Conservation (phyloP, 2,888 invertebrate genomes). For the Parascotia fuliginaria region DNA sequence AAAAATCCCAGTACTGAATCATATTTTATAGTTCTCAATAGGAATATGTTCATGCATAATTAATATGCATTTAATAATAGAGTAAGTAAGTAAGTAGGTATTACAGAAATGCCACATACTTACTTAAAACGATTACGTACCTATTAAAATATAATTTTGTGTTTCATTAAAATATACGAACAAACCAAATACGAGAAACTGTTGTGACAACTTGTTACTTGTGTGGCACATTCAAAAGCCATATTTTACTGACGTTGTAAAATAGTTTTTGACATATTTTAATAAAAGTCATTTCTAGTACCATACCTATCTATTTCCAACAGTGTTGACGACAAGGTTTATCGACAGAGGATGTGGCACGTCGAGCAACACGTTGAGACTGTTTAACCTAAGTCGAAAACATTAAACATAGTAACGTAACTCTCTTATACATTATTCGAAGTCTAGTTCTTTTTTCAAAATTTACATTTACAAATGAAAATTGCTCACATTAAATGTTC, state of each 20-base stretch:
- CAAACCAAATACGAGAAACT: conserved; percentile 44
- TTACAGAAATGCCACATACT: too few relatives aligned
- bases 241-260: conserved; percentile 26
- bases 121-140: not conserved
- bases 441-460: conserved; percentile 30
- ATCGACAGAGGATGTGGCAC: conserved; percentile 70
- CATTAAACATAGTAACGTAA: conserved; percentile 49
- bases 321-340: conserved; percentile 51
- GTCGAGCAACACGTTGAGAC: conserved; percentile 65
- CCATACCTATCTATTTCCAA: conserved; percentile 35
- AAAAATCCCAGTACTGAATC: too few relatives aligned
- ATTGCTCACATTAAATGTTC: conserved; percentile 44
- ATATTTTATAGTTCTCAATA: too few relatives aligned
- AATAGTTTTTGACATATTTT: conserved; percentile 40
- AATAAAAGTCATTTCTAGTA: conserved; percentile 44
- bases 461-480: conserved; percentile 46
- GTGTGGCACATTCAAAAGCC: conserved; percentile 36
- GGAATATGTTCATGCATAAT: too few relatives aligned
- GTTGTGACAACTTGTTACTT: conserved; percentile 53
- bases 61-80: too few relatives aligned
- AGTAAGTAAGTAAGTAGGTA: too few relatives aligned
- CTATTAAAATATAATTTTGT: not conserved
- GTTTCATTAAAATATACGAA: too few relatives aligned
- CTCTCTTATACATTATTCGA: conserved; percentile 22
- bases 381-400: conserved; percentile 69